Base-by-base conservation (phyloP, 2,797 vertebrate genomes). In the Aplochiton taeniatus region DNA sequence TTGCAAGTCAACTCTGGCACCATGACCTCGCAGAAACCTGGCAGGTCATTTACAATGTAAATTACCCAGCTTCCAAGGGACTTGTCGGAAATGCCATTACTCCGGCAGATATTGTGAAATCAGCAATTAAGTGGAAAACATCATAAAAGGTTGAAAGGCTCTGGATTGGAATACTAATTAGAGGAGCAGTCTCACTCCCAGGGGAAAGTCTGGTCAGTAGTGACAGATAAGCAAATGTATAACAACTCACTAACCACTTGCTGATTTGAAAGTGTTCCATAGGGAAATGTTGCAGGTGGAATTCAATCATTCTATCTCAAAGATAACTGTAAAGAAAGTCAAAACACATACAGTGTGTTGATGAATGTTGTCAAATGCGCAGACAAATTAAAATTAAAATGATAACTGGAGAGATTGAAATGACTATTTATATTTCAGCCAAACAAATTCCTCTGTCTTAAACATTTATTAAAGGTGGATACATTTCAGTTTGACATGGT, bases 61-160 rank as follows among this genome's bases (percentile, higher is more conserved):
- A 87, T 85, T 69, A 80, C 65, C 41, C 9, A 11, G 75, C 69
- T 78, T 58, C 49, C 16, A 17, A 49, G 10, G 47, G 58, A 70
- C 74, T 51, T 63, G 69, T 81, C 80, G 71, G 76, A 84, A 79
- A 84, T 72, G 59, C 79, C 78, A 85, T 84, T 78, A 82, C 72
- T 84, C 78, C 66, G 73, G 80, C 74, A 79, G 76, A 83, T 87
- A 84, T 87, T 80, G 83, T 84, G 68, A 77, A 85, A 84, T 85
- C 75, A 79, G 73, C 85, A 83, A 84, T 90, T 87, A 88, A 77
- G 52, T 0, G 66, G 70, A 80, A 65, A 77, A 72, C 68, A 76
- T 76, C 52, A 74, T 73, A 68, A 81, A 83, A 85, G 81, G 87
- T 73, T 86, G 76, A 61, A 16, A 1, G 55, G 68, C 65, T 70